Evolutionary conservation across 1,140 invertebrate genomes (phyloP).

Genomic region (Amphibalanus amphitrite): DNA sequence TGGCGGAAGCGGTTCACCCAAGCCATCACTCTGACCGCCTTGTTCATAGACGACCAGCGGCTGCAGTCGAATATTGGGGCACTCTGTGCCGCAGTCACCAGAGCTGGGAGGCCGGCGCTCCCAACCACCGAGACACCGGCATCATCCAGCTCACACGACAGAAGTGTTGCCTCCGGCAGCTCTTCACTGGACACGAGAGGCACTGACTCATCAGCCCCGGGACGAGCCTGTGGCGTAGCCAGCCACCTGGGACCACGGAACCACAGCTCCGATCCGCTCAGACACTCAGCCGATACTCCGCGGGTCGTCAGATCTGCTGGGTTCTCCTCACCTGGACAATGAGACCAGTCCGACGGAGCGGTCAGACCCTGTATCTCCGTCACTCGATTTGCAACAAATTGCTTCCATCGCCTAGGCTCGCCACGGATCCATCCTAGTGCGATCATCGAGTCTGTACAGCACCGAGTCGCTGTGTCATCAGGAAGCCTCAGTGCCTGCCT

Average conservation of each 20-base stretch:
- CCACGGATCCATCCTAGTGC: constrained; percentile 11
- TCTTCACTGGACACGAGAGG: not conserved
- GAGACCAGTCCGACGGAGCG: constrained; percentile 5
- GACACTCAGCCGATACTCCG: not conserved
- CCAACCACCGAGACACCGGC: not conserved
- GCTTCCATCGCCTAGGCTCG: not conserved
- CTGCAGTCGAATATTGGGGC: not conserved
- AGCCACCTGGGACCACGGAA: not conserved
- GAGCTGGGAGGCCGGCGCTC: not conserved
- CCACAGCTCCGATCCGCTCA: not conserved
- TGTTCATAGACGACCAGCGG: not conserved
- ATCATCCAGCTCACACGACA: too few relatives aligned
- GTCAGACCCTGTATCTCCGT: constrained; percentile 11
- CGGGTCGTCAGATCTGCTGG: constrained; percentile 10
- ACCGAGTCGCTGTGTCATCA: not conserved
- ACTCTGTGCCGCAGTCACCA: not conserved
- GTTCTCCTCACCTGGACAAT: constrained; percentile 10
- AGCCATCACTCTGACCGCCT: not conserved
- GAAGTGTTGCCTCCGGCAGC: not conserved
- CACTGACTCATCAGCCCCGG: not conserved
- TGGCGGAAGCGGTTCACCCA: not conserved
- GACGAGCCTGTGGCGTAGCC: not conserved
- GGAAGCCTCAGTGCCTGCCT: not conserved
- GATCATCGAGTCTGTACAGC: constrained; percentile 11
- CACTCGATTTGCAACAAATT: constrained; percentile 12